A percentile compares a stretch with the other conserved stretches of the same genome.
Evolutionary conservation across 1,140 invertebrate genomes (phyloP).

Genomic region (Papilio machaon): DNA sequence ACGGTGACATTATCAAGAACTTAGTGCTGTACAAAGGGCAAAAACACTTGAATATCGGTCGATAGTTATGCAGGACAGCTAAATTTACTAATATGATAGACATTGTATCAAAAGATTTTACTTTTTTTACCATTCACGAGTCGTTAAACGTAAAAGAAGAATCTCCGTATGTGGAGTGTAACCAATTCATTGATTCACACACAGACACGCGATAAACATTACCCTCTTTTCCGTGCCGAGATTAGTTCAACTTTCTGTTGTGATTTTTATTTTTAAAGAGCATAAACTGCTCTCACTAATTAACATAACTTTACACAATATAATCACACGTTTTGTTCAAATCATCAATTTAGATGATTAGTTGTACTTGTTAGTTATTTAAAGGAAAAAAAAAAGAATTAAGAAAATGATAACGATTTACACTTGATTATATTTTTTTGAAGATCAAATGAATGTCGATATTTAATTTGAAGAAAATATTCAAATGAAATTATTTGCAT

Average conservation of each 20-base stretch:
- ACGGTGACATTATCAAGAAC: not conserved
- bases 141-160: not conserved
- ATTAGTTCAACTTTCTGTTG: slow-evolving; percentile 27
- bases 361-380: no score
- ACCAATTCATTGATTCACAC: slow-evolving; percentile 29
- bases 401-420: no score
- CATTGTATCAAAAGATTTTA: not conserved
- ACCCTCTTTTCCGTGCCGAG: slow-evolving; percentile 28
- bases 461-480: not conserved
- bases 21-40: not conserved
- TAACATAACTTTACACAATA: not conserved
- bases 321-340: no score
- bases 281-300: not conserved
- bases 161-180: slow-evolving; percentile 26
- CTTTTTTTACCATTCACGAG: not conserved
- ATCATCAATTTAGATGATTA: no score
- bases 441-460: not conserved
- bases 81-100: not conserved
- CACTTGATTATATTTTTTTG: no score
- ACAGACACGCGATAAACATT: slow-evolving; percentile 33
- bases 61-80: not conserved
- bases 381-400: no score
- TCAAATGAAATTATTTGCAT: not conserved
- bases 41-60: not conserved
- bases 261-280: slow-evolving; percentile 10